Evolutionary conservation across 2,797 vertebrate genomes (phyloP), one percentile per base, ranked within the genome.

Genomic region (Amblyraja radiata): DNA sequence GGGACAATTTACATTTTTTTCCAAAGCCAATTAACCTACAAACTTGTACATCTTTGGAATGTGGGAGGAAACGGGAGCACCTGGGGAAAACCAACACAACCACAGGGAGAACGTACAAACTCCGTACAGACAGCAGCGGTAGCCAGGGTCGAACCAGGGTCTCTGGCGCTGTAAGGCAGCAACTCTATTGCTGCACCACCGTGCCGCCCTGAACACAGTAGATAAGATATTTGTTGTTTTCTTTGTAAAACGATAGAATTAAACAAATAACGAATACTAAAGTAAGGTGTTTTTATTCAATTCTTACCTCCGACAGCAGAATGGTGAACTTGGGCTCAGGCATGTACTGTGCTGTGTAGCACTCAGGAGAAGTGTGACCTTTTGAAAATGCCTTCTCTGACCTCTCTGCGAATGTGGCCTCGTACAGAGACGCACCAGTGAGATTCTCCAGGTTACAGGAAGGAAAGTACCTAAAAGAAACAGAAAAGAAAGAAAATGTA

Each of bases 281-380:
- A 68, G 14, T 6, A 32, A 65, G 4, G 61, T 21, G 6, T 36
- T 68, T 32, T 68, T 68, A 68, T 68, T 9, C 14, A 61, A 74
- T 28, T 68, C 91, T 73, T 95, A 97, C 97, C 97, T 94, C 93
- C 32, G 96, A 96, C 93, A 97, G 95, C 95, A 96, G 95, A 93
- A 96, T 95, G 0, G 95, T 96, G 93, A 97, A 95, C 25, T 93
- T n/a, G 14, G 96, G 96, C 93, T 97, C 96, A 92, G 95, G 94
- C 73, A 93, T 94, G 81, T 93, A 96, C 74, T 94, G 93, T 77
- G 97, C 94, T 93, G 94, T 95, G 95, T 96, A 96, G 94, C 97
- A 97, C 73, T 76, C 71, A 74, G 36, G 76, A 94, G 93, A 77
- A 94, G 94, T 83, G 94, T 93, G 54, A 93, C 77, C 93, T 94